Evolutionary conservation across 2,888 invertebrate genomes (phyloP).

Genomic region (Escarpia spicata): DNA sequence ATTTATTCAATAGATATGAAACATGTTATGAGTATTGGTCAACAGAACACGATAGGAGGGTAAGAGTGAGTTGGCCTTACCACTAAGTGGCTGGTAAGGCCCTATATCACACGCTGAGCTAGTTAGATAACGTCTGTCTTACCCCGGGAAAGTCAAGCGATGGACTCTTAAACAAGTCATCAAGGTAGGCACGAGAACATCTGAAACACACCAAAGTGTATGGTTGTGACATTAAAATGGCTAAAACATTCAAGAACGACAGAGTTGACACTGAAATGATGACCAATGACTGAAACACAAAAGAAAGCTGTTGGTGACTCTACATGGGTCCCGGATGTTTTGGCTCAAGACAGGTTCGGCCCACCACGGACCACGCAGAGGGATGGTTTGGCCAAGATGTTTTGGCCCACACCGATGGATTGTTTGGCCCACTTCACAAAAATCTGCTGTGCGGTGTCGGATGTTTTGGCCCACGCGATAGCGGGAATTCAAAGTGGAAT

Average conservation of each 20-base stretch:
- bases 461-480: too few species aligned
- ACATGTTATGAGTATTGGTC: neutral
- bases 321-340: neutral
- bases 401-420: too few species aligned
- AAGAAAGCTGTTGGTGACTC: neutral
- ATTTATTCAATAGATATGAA: neutral
- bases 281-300: neutral
- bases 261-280: neutral
- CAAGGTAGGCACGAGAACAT: constrained; percentile 25
- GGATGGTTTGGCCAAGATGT: too few species aligned
- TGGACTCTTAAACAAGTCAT: constrained; percentile 41
- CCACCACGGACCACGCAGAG: too few species aligned
- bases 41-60: neutral
- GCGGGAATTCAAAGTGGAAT: too few species aligned
- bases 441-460: too few species aligned
- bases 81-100: constrained; percentile 12
- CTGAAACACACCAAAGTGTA: neutral
- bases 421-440: too few species aligned
- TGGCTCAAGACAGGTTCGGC: too few species aligned
- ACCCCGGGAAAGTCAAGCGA: constrained; percentile 34
- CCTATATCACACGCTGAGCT: neutral
- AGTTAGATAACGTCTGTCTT: constrained; percentile 20
- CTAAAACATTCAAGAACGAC: neutral
- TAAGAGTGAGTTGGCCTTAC: neutral
- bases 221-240: neutral